Evolutionary conservation across 2,113 vertebrate species (phyloP), one percentile per base, ranked within the genome.

Genomic region (Chelonoidis abingdonii): DNA sequence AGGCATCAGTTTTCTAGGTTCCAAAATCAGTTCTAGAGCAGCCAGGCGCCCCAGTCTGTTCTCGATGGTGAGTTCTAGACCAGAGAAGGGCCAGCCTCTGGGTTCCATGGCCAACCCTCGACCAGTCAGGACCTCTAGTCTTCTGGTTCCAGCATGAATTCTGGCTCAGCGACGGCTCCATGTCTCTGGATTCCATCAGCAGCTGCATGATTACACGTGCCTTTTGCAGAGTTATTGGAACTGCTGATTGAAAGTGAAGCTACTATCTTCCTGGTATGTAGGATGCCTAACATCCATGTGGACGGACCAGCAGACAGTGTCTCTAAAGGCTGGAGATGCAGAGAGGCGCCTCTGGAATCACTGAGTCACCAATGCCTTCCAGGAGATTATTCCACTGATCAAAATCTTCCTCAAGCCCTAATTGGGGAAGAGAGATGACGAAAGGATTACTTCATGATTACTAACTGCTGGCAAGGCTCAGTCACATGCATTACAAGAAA

Each of bases 331-430:
- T 98, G 1, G 98, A 95, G 83, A 84, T 90, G 90, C 93, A 27
- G 31, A 88, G 57, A 0, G 98, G 98, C 3, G 93, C 87, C 2
- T 93, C 98, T 0, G 88, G 95, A 56, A 69, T 95, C 10, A 98
- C 92, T 0, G 92, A 96, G 3, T 97, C 96, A 35, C 98, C 97
- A 0, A 95, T 52, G 41, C 98, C 98, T 87, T 98, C 98, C 1
- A 97, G 69, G 87, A 98, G 93, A 47, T 59, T 3, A 4, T 98
- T 95, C 98, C 98, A 98, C 1, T 49, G 96, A 2, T 95, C 65
- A 8, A 97, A 98, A 53, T 94, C 72, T 87, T 98, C 97, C 82
- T 97, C 44, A 81, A 98, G 97, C 87, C 96, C 98, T 99, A 94
- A 62, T 22, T 1, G 3, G 89, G 84, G 38, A 65, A 90, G 86